Conservation (phyloP, 2,888 invertebrate genomes). For the Agrotis clavis region DNA sequence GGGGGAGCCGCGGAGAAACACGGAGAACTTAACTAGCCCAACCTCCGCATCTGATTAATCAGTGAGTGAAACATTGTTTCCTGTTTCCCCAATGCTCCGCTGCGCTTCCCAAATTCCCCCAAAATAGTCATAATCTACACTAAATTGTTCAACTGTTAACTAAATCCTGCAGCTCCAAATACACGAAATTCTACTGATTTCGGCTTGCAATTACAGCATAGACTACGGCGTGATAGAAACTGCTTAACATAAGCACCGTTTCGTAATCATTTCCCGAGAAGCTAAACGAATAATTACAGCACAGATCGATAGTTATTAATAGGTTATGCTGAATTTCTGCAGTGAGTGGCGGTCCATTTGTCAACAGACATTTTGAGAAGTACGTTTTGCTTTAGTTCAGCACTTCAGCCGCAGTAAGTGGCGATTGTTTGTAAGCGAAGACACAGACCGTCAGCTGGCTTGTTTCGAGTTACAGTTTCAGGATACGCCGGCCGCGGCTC, state of each 20-base stretch:
- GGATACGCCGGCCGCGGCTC: slow-evolving; percentile 57
- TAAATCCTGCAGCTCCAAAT: slow-evolving; percentile 10
- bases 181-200: slow-evolving; percentile 19
- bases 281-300: slow-evolving; percentile 40
- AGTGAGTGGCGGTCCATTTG: slow-evolving; percentile 23
- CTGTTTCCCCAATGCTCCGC: slow-evolving; percentile 3
- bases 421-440: slow-evolving; percentile 70
- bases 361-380: slow-evolving; percentile 34
- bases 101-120: slow-evolving; percentile 21
- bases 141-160: slow-evolving; percentile 32
- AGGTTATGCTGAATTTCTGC: slow-evolving; percentile 21
- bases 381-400: slow-evolving; percentile 45
- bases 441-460: slow-evolving; percentile 75
- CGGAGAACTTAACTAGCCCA: slow-evolving; percentile 36
- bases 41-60: slow-evolving; percentile 56
- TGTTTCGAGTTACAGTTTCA: slow-evolving; percentile 69
- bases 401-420: slow-evolving; percentile 39
- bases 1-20: slow-evolving; percentile 24
- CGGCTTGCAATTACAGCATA: slow-evolving; percentile 1
- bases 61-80: slow-evolving; percentile 47
- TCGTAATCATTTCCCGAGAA: background rate
- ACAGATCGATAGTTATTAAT: slow-evolving; percentile 48
- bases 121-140: slow-evolving; percentile 30
- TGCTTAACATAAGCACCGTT: slow-evolving; percentile 9
- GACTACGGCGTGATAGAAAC: slow-evolving; percentile 9